Evolutionary conservation across 2,113 vertebrate species (phyloP), one percentile per base, ranked within the genome.

Genomic region (Alouatta palliata): DNA sequence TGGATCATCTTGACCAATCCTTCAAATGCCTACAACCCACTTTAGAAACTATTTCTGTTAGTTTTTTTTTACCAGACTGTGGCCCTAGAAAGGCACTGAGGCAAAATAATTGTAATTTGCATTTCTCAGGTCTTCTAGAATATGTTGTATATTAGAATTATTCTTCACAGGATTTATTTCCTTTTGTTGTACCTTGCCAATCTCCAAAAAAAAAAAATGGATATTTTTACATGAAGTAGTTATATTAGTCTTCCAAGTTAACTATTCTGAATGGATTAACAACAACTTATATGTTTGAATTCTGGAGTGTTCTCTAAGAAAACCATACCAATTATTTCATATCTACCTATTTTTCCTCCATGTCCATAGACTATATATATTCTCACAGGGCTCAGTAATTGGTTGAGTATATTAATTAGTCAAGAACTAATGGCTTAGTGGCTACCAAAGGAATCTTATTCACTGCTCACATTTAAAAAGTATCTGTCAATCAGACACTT

Each of bases 401-500:
- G 21, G 17, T 79, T 95, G 30, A 37, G 12, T 80, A 6, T 76
- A 87, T 84, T 95, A 93, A 92, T 91, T 87, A 96, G n/a, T n/a
- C 45, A 66, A 90, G 9, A 95, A 87, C 20, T 61, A 95, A 81
- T 88, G 37, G 7, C 30, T 90, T 64, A 94, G 49, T 92, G 43
- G 40, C 14, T 87, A 95, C 12, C 83, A 94, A 30, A 56, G 20
- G 16, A 35, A 92, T 90, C 16, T 86, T 81, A 77, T 93, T 97
- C 35, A 12, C 21, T 58, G 43, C 43, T 54, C 16, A 87, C 49
- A 90, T 79, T 40, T 92, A 88, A 94, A 82, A 32, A 66, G 32
- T 87, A 96, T 56, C 70, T 96, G 81, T 96, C 88, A 96, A 81
- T 85, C 75, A 87, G 58, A 96, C n/a, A 90, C 85, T 25, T 35